phyloP scores from a whole-genome alignment of 2,113 vertebrate species.

The Thomomys bottae region DNA sequence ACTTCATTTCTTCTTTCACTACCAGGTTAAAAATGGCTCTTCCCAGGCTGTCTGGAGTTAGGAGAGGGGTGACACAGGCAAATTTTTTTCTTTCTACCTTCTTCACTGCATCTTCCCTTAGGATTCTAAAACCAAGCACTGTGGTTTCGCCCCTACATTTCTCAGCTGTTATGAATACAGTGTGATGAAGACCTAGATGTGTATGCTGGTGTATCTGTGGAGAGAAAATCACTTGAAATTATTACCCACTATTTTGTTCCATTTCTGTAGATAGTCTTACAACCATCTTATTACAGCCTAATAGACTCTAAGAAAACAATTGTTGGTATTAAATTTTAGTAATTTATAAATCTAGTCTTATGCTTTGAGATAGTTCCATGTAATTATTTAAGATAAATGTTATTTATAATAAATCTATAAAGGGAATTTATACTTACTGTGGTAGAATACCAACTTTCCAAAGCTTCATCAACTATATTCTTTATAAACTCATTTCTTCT shows the following conservation, averaged over 20 bases:
- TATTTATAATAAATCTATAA: background rate
- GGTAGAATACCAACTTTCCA: background rate
- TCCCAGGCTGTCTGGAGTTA: background rate
- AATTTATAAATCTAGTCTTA: background rate
- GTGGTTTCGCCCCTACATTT: background rate
- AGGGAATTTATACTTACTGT: background rate
- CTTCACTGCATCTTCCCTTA: background rate
- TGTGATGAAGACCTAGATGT: background rate
- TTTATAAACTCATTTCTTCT: background rate
- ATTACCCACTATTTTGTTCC: background rate
- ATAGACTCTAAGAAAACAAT: background rate
- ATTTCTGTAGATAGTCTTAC: background rate
- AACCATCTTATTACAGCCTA: constrained; percentile 12
- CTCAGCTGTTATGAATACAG: background rate
- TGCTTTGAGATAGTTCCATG: background rate
- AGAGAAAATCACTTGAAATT: background rate
- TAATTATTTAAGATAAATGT: background rate
- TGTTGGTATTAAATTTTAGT: constrained; percentile 27
- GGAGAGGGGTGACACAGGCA: background rate
- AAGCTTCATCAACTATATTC: constrained; percentile 5
- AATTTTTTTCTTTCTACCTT: background rate
- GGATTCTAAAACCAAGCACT: background rate
- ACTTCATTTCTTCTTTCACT: background rate
- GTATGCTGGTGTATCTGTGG: background rate
- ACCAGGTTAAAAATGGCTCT: background rate